Evolutionary conservation across 2,888 invertebrate species (phyloP).

Genomic region (Vesta saturnalis): DNA sequence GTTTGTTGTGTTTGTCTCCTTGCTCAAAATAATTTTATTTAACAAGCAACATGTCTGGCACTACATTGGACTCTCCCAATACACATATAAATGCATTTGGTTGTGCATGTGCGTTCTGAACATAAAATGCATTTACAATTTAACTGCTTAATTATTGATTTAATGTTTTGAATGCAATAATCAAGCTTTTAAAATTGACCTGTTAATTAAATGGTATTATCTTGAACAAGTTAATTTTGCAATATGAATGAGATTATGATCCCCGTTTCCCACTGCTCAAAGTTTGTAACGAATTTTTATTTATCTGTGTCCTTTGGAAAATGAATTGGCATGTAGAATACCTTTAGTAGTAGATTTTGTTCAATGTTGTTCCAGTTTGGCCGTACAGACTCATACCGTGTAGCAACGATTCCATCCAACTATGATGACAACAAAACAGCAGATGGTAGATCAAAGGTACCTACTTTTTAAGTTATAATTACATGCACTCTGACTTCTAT

Average conservation of each 20-base stretch:
- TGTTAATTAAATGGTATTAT: too few relatives aligned
- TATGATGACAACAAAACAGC: slow-evolving; percentile 96
- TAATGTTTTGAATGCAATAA: neutral
- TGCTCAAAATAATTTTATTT: slow-evolving; percentile 16
- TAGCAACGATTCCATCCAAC: slow-evolving; percentile 91
- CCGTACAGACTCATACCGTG: slow-evolving; percentile 96
- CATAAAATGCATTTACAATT: neutral
- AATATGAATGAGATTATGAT: too few relatives aligned
- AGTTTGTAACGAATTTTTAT: too few relatives aligned
- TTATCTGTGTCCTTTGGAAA: neutral
- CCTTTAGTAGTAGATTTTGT: slow-evolving; percentile 34
- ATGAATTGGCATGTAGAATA: slow-evolving; percentile 28
- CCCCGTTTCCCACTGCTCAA: too few relatives aligned
- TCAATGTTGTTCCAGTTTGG: slow-evolving; percentile 75
- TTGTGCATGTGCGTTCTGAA: slow-evolving; percentile 16
- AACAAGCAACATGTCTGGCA: slow-evolving; percentile 30
- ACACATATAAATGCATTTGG: slow-evolving; percentile 27
- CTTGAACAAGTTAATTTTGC: too few relatives aligned
- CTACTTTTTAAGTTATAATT: slow-evolving; percentile 34
- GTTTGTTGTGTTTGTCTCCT: slow-evolving; percentile 21
- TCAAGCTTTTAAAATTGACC: too few relatives aligned
- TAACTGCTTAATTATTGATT: neutral
- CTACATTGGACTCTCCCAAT: slow-evolving; percentile 24
- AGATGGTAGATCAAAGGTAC: slow-evolving; percentile 92
- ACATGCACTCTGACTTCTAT: slow-evolving; percentile 19